A percentile compares a stretch with the other conserved stretches of the same genome.
These are phyloP conservation scores for Myxocyprinus asiaticus DNA, from an alignment of 2,113 vertebrate genomes.

Conservation along the genomic window DNA sequence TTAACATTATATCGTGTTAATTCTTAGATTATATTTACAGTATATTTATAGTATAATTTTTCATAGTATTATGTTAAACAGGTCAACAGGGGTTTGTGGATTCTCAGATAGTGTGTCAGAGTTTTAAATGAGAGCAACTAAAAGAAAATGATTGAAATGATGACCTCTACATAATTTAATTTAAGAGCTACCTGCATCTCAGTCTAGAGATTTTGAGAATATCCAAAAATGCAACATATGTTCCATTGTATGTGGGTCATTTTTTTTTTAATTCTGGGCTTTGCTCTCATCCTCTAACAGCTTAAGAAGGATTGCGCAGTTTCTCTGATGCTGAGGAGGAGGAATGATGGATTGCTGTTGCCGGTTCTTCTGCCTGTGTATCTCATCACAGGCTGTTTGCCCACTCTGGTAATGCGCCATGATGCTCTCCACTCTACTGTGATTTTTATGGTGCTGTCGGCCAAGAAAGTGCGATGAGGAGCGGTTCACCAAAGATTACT, in stretches of 20 bases:
- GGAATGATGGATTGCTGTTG: not conserved
- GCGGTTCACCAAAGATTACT: slow-evolving; percentile 60
- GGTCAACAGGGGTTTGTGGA: too few relatives aligned
- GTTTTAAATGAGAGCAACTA: too few relatives aligned
- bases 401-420: slow-evolving; percentile 21
- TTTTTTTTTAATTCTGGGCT: not conserved
- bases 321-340: not conserved
- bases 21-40: too few relatives aligned
- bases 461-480: slow-evolving; percentile 55
- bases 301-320: slow-evolving; percentile 4
- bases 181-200: too few relatives aligned
- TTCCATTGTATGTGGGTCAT: not conserved
- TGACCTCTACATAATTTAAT: too few relatives aligned
- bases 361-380: not conserved
- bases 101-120: too few relatives aligned
- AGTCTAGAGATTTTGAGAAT: not conserved
- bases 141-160: too few relatives aligned
- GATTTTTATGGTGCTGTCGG: slow-evolving; percentile 62
- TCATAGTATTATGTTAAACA: too few relatives aligned
- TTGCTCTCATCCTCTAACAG: slow-evolving; percentile 3
- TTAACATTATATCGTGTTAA: too few relatives aligned
- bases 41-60: too few relatives aligned
- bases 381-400: not conserved
- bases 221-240: slow-evolving; percentile 8
- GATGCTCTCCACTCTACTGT: slow-evolving; percentile 36